Conservation (phyloP, 2,797 vertebrate species). For the Myotis planiceps region DNA sequence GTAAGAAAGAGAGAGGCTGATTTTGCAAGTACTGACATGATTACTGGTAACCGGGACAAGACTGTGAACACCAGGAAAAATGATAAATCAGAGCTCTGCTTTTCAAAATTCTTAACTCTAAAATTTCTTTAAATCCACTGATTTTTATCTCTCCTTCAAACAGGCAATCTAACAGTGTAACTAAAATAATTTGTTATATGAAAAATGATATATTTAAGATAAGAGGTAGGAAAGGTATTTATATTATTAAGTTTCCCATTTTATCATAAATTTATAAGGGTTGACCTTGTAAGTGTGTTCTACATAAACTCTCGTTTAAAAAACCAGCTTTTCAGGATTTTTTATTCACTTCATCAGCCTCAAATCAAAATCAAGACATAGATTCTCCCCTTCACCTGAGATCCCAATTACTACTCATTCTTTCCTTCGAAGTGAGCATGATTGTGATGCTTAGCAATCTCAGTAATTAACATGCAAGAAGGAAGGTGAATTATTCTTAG, state of each 20-base stretch:
- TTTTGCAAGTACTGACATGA: background rate
- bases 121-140: background rate
- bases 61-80: background rate
- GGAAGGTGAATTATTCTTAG: constrained; percentile 42
- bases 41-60: background rate
- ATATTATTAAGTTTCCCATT: background rate
- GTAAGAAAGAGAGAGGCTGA: background rate
- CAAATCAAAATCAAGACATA: constrained; percentile 37
- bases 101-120: background rate
- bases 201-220: background rate
- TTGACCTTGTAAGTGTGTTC: background rate
- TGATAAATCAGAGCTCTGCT: background rate
- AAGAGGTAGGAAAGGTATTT: background rate
- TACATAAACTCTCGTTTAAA: constrained; percentile 9
- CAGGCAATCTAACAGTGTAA: background rate
- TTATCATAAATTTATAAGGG: background rate
- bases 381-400: background rate
- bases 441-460: constrained; percentile 54
- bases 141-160: background rate
- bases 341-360: constrained; percentile 45
- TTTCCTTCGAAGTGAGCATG: constrained; percentile 19
- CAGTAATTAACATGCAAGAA: constrained; percentile 41
- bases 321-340: background rate
- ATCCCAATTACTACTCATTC: constrained; percentile 52
- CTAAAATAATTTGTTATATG: background rate